phyloP scores from a whole-genome alignment of 2,888 invertebrate genomes.

The Thera obeliscata region DNA sequence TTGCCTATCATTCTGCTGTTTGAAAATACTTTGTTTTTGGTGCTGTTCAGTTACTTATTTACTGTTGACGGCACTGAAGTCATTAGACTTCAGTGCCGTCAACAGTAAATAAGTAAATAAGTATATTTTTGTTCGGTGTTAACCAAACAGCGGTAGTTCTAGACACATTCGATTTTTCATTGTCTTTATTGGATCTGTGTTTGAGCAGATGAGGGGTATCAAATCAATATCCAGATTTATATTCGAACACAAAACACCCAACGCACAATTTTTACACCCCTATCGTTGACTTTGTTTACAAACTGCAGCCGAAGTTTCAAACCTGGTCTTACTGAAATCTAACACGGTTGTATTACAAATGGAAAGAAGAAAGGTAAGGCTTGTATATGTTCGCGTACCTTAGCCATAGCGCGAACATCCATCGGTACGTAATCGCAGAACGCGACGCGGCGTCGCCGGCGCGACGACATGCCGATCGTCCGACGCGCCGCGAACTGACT shows the following conservation, averaged over 20 bases:
- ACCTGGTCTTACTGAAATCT: neutral
- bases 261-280: neutral
- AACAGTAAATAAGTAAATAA: no score
- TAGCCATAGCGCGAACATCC: conserved; percentile 79
- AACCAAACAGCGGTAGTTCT: no score
- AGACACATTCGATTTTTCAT: no score
- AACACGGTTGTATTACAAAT: neutral
- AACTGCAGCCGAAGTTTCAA: neutral
- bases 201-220: neutral
- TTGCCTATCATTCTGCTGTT: no score
- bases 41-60: no score
- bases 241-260: neutral
- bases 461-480: conserved; percentile 71
- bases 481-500: conserved; percentile 71
- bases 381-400: conserved; percentile 56
- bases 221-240: conserved; percentile 1
- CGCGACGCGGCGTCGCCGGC: conserved; percentile 77
- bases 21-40: no score
- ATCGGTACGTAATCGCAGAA: conserved; percentile 79
- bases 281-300: neutral
- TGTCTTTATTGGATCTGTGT: no score
- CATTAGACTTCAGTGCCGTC: no score
- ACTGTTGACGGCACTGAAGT: no score
- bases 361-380: neutral
- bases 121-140: no score